Conservation (phyloP, 2,888 invertebrate genomes). For the Xestobium rufovillosum region DNA sequence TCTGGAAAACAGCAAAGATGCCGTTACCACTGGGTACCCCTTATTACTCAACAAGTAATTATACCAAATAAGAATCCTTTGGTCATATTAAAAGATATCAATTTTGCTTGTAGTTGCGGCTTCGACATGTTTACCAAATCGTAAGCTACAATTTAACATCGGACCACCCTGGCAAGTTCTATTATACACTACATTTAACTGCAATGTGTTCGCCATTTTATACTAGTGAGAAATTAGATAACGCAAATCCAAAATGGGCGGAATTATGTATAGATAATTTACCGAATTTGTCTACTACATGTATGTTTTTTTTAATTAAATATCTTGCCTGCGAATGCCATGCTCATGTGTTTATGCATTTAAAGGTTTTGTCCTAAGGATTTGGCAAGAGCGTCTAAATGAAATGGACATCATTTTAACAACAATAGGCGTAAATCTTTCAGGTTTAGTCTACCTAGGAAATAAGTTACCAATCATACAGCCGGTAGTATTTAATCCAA, state of each 20-base stretch:
- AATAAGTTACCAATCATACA: slow-evolving; percentile 59
- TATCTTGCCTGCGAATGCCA: slow-evolving; percentile 7
- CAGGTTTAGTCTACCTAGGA: slow-evolving; percentile 71
- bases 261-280: slow-evolving; percentile 63
- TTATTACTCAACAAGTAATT: slow-evolving; percentile 73
- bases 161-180: slow-evolving; percentile 54
- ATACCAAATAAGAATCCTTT: slow-evolving; percentile 4
- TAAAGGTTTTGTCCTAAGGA: slow-evolving; percentile 41
- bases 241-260: slow-evolving; percentile 71
- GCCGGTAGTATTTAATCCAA: slow-evolving; percentile 57
- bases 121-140: slow-evolving; percentile 73
- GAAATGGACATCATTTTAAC: slow-evolving; percentile 56
- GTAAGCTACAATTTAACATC: slow-evolving; percentile 53
- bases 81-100: slow-evolving; percentile 7
- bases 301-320: slow-evolving; percentile 19
- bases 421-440: slow-evolving; percentile 80
- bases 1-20: slow-evolving; percentile 58
- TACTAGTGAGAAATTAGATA: slow-evolving; percentile 67
- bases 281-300: slow-evolving; percentile 44
- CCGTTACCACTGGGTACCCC: slow-evolving; percentile 72
- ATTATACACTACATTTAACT: slow-evolving; percentile 72
- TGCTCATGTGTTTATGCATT: slow-evolving; percentile 5
- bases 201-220: slow-evolving; percentile 79
- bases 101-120: slow-evolving; percentile 52
- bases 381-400: slow-evolving; percentile 40